Evolutionary conservation across 1,140 invertebrate species (phyloP).

Genomic region (Argopecten irradians): DNA sequence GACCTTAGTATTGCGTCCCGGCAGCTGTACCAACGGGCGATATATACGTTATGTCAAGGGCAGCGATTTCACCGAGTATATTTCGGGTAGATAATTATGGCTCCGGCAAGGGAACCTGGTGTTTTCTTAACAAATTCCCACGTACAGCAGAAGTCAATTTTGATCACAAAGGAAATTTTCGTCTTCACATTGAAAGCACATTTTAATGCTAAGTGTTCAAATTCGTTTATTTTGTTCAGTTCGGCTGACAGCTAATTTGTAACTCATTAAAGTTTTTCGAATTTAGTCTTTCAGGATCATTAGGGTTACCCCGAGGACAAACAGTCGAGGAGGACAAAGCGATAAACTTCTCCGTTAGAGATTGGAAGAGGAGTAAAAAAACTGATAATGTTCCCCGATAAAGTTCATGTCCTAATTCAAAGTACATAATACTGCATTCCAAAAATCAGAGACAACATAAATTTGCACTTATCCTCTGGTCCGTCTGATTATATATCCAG

Average conservation of each 20-base stretch:
- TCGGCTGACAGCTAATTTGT: not conserved
- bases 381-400: too few species aligned
- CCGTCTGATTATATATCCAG: too few species aligned
- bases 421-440: too few species aligned
- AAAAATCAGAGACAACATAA: too few species aligned
- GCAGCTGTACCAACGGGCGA: not conserved
- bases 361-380: too few species aligned
- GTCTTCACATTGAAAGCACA: not conserved
- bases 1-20: not conserved
- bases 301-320: not conserved
- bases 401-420: too few species aligned
- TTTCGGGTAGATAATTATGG: slow-evolving; percentile 3
- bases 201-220: not conserved
- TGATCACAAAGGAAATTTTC: not conserved
- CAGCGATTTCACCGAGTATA: not conserved
- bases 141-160: not conserved
- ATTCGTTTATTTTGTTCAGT: not conserved
- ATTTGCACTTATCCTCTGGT: too few species aligned
- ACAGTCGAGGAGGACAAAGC: not conserved
- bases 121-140: not conserved
- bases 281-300: not conserved
- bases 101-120: not conserved
- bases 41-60: not conserved
- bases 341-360: too few species aligned
- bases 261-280: not conserved